Evolutionary conservation across 2,113 vertebrate genomes (phyloP), one percentile per base, ranked within the genome.

Genomic region (Ornithorhynchus anatinus): DNA sequence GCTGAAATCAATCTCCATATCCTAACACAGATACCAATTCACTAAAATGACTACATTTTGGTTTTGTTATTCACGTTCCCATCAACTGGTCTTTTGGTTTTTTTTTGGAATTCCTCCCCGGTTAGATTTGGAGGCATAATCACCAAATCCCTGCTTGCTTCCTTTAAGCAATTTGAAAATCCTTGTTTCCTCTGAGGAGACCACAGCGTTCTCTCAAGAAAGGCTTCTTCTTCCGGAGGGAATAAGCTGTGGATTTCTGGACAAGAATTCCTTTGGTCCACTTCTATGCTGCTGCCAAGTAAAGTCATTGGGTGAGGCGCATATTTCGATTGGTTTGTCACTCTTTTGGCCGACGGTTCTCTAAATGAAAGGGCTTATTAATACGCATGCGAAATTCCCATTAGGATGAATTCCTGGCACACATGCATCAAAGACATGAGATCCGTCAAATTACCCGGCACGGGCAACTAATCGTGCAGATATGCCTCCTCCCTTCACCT

Each of bases 311-410:
- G 16, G 6, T 42, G 33, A 42, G 17, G 39, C 29, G 59, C 70
- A 67, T 16, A 27, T 45, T 47, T 29, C 15, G 6, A 42, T 65
- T 22, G 27, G 59, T 81, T 32, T 56, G 22, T 72, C 25, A 48
- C 80, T 84, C 88, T 0, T 48, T 32, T 52, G 72, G 22, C 67
- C 22, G 80, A 72, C 20, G 33, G 40, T 86, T 65, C 69, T 81
- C 47, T 75, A 80, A 82, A 80, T 60, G 16, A 66, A 68, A 19
- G 7, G 36, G 14, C 25, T 48, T 53, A 36, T 64, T 62, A 66
- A 65, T 40, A 77, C 72, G 54, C 19, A 81, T 6, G 7, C 33
- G 51, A 45, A 17, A 58, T 17, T 69, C 15, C 51, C 53, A 72
- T 27, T 51, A 52, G 61, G 66, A 48, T 54, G 48, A 69, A 64